Conservation (phyloP, 2,797 vertebrate genomes). For the Pangasius krempfi region DNA sequence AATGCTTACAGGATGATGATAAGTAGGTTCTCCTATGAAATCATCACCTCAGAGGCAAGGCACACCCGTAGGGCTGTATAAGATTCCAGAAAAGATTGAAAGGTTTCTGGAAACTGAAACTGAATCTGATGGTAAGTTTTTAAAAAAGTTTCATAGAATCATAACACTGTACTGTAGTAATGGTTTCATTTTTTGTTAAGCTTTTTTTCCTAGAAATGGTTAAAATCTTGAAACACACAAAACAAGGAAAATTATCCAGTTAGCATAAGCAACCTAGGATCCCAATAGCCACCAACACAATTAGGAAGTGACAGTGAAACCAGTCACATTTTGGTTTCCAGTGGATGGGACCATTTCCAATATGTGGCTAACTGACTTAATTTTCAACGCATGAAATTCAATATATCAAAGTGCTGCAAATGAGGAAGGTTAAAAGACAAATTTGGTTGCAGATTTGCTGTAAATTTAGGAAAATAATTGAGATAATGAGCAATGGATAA, state of each 20-base stretch:
- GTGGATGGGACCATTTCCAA: neutral
- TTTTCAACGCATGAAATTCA: neutral
- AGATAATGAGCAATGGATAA: neutral
- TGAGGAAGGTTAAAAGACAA: neutral
- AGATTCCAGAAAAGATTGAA: neutral
- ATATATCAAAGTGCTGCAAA: neutral
- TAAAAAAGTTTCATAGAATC: no score
- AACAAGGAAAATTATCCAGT: neutral
- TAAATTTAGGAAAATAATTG: neutral
- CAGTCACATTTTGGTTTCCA: neutral
- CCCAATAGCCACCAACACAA: neutral
- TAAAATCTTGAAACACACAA: neutral
- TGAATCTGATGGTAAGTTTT: neutral
- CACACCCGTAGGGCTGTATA: neutral
- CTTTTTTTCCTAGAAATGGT: neutral
- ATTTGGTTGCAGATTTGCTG: neutral
- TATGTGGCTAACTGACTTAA: neutral
- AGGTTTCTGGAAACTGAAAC: neutral
- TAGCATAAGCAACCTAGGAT: neutral
- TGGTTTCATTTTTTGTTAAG: neutral
- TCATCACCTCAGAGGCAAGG: neutral
- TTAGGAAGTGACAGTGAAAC: neutral
- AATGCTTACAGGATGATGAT: neutral
- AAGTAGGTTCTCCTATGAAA: neutral
- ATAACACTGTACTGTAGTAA: neutral